phyloP scores from a whole-genome alignment of 2,888 invertebrate genomes.

The Polydrusus tereticollis region DNA sequence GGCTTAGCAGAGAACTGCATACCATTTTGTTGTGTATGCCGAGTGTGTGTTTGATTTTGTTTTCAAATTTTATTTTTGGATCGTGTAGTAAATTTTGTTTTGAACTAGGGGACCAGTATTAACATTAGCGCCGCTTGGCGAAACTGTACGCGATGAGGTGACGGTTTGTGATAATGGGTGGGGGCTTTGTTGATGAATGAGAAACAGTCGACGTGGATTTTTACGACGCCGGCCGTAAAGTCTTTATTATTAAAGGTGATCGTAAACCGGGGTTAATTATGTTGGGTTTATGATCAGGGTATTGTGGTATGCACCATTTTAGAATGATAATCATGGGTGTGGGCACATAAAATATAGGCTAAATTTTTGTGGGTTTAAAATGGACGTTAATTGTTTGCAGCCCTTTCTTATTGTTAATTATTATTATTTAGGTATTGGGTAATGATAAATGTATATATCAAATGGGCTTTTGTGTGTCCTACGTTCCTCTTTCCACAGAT shows the following conservation, averaged over 20 bases:
- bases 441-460: too few species aligned
- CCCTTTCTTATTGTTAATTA: background rate
- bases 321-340: conserved; percentile 13
- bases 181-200: conserved; percentile 37
- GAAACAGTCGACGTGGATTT: conserved; percentile 35
- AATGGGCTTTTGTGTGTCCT: too few species aligned
- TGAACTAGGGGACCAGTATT: conserved; percentile 24
- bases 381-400: background rate
- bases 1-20: conserved; percentile 56
- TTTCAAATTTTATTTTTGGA: conserved; percentile 54
- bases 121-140: conserved; percentile 27
- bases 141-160: conserved; percentile 16
- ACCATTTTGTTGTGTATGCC: conserved; percentile 63
- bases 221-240: conserved; percentile 46
- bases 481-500: too few species aligned
- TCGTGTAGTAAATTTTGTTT: conserved; percentile 30
- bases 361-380: conserved; percentile 3
- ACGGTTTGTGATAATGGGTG: conserved; percentile 21
- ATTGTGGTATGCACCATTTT: conserved; percentile 38
- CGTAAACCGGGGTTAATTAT: conserved; percentile 33
- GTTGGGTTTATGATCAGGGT: conserved; percentile 39
- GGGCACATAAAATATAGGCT: conserved; percentile 16
- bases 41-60: conserved; percentile 48
- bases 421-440: too few species aligned
- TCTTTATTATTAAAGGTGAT: conserved; percentile 43